phyloP scores from a whole-genome alignment of 2,888 invertebrate species.

The Troides aeacus region DNA sequence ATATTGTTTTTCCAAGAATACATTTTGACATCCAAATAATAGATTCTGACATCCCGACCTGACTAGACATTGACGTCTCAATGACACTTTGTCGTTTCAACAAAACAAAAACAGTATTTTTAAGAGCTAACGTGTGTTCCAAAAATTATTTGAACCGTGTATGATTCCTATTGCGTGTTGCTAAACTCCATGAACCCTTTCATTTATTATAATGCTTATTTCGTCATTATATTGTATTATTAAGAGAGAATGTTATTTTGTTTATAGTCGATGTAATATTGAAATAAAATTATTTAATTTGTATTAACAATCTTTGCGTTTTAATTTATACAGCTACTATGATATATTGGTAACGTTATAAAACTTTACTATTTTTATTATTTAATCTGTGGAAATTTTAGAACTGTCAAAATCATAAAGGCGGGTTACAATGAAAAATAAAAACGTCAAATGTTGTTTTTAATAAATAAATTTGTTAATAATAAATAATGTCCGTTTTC shows the following conservation, averaged over 20 bases:
- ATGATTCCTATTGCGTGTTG: no score
- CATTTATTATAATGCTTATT: conserved; percentile 14
- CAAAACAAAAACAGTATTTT: no score
- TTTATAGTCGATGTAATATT: conserved; percentile 32
- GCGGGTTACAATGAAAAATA: background rate
- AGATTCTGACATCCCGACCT: no score
- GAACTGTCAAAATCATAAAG: conserved; percentile 6
- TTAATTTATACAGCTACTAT: no score
- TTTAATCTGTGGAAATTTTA: conserved; percentile 3
- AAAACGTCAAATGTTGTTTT: background rate
- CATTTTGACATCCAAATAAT: no score
- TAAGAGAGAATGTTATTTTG: conserved; percentile 26
- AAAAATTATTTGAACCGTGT: no score
- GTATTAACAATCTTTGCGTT: background rate
- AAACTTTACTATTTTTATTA: background rate
- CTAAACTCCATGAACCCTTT: no score
- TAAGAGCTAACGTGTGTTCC: no score
- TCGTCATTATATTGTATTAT: conserved; percentile 21
- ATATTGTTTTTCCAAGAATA: no score
- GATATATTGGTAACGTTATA: no score
- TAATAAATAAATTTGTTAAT: background rate
- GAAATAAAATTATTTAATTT: conserved; percentile 34
- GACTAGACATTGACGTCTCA: no score
- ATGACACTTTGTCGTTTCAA: no score
- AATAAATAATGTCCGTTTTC: conserved; percentile 63